These are phyloP conservation scores for Emmelina monodactyla DNA, from an alignment of 2,888 invertebrate species.

Conservation along the genomic window DNA sequence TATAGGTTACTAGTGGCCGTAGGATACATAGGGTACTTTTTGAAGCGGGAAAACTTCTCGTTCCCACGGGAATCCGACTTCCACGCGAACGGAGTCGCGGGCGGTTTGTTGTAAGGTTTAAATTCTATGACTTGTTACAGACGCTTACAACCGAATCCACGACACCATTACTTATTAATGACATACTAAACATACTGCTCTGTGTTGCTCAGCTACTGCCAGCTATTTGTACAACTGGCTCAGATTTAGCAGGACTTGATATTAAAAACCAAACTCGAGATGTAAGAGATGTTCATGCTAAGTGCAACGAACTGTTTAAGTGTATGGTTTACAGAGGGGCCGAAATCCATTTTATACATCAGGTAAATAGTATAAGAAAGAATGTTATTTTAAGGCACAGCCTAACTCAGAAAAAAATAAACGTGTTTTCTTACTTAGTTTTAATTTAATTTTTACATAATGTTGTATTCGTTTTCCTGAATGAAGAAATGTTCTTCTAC, in stretches of 20 bases:
- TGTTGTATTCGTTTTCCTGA: too few species aligned
- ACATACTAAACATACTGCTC: constrained; percentile 78
- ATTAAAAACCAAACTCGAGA: constrained; percentile 69
- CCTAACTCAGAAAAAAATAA: too few species aligned
- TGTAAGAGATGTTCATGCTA: constrained; percentile 82
- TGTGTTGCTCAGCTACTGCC: constrained; percentile 79
- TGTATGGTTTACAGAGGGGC: constrained; percentile 79
- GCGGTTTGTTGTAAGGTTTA: too few species aligned
- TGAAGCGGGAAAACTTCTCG: too few species aligned
- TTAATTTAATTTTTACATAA: not conserved
- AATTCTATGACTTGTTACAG: constrained; percentile 59
- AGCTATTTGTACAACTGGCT: constrained; percentile 70
- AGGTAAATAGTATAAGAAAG: too few species aligned
- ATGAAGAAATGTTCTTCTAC: too few species aligned
- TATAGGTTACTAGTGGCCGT: too few species aligned
- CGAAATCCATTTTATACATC: constrained; percentile 76
- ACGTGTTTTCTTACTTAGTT: constrained; percentile 3
- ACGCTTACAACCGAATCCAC: constrained; percentile 69
- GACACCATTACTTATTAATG: constrained; percentile 68
- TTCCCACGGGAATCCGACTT: too few species aligned
- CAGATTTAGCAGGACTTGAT: constrained; percentile 67
- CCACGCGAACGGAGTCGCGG: too few species aligned
- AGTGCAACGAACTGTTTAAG: constrained; percentile 80
- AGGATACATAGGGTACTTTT: too few species aligned
- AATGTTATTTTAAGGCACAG: too few species aligned